A percentile compares a stretch with the other conserved stretches of the same genome.
Conservation (phyloP, 2,797 vertebrate genomes). For the Protonibea diacanthus region DNA sequence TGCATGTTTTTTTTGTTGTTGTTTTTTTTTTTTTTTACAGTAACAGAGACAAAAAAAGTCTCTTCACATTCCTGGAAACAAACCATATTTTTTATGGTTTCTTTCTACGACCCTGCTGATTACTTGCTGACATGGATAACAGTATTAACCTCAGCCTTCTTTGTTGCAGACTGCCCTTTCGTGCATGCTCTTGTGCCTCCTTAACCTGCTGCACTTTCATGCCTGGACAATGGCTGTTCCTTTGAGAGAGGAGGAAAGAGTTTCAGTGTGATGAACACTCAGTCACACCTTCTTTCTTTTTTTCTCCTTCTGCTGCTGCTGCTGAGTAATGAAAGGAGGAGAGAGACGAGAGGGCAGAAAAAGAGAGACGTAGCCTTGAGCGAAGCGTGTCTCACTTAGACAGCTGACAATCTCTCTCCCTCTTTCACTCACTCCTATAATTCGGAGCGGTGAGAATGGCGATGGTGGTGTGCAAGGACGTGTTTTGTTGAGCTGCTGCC, state of each 20-base stretch:
- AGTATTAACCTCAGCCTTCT: slow-evolving; percentile 25
- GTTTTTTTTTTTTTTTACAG: not conserved
- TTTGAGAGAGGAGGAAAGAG: slow-evolving; percentile 52
- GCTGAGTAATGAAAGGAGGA: slow-evolving; percentile 78
- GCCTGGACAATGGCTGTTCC: slow-evolving; percentile 70
- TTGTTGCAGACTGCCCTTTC: slow-evolving; percentile 43
- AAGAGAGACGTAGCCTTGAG: slow-evolving; percentile 71
- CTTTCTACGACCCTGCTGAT: not conserved
- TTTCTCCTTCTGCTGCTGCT: slow-evolving; percentile 1
- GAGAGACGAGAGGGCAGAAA: slow-evolving; percentile 47
- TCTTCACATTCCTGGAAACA: slow-evolving; percentile 11
- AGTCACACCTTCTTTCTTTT: slow-evolving; percentile 71
- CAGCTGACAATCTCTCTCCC: slow-evolving; percentile 70
- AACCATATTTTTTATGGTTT: not conserved
- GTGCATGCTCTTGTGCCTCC: slow-evolving; percentile 43
- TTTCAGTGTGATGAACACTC: slow-evolving; percentile 65
- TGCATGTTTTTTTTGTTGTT: not conserved
- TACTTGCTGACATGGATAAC: slow-evolving; percentile 17
- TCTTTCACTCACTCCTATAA: slow-evolving; percentile 35
- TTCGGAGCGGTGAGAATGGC: slow-evolving; percentile 49
- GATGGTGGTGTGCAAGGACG: slow-evolving; percentile 65
- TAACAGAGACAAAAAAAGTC: not conserved
- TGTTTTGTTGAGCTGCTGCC: slow-evolving; percentile 88
- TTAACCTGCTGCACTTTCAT: slow-evolving; percentile 64
- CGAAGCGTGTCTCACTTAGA: slow-evolving; percentile 71